Base-by-base conservation (phyloP, 2,113 vertebrate genomes). In the Zeus faber region DNA sequence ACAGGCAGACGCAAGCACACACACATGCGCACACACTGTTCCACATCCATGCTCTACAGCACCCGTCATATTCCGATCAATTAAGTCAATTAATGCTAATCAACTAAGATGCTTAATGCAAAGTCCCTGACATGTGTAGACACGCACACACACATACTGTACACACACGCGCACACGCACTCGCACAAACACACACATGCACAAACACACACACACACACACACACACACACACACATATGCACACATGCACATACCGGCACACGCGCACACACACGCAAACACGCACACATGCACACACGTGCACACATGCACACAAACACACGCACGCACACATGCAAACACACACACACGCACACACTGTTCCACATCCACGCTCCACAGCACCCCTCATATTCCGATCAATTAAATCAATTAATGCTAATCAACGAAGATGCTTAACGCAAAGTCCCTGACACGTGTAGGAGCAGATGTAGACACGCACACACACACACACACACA, bases 331-430 rank as follows among this genome's bases (percentile, higher is more conserved):
- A 37, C 33, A 37, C 2, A n/a, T 4, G n/a, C 33, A 37, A 2
- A 37, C 33, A 37, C 13, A 37, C 2, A 37, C 33, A 37, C 4
- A 33, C 31, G 13, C 31, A 33, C 31, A 13, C 4, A 9, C 31
- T 10, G 7, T 65, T 65, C 39, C 54, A 43, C 62, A 70, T 62
- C 58, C 69, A 67, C 62, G 61, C 57, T 56, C 47, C 56, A 8
- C 23, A 18, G 13, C 29, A 11, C 45, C 73, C 55, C 70, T 58
- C 74, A 65, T 53, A 74, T 76, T 82, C 70, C 49, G 20, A 25
- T 56, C 65, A 73, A 76, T 44, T 17, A 73, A 70, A 75, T 56
- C 75, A 76, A 65, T 77, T 78, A 75, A 70, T 70, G 72, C 31
- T 39, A 18, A 22, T 55, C 3, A 39, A 52, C 31, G 63, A 61